These are phyloP conservation scores for Sapajus apella DNA, from an alignment of 2,113 vertebrate genomes.

Conservation along the genomic window DNA sequence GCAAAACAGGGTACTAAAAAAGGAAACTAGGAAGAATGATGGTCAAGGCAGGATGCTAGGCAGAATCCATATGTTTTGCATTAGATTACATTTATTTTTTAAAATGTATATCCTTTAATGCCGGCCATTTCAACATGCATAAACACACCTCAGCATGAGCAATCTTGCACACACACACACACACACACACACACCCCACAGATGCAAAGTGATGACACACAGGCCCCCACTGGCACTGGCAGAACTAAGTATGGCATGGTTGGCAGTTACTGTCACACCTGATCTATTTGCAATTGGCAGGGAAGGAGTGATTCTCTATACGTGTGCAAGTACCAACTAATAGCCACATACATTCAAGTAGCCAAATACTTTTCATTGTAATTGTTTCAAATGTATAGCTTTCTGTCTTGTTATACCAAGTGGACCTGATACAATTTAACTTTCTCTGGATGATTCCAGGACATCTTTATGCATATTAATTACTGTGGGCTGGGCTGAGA, in stretches of 20 bases:
- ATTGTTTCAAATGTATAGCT: background rate
- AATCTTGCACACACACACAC: background rate
- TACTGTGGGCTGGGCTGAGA: background rate
- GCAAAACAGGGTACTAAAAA: background rate
- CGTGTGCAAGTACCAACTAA: background rate
- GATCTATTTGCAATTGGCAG: background rate
- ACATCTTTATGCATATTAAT: background rate
- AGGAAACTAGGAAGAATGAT: background rate
- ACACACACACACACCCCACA: background rate
- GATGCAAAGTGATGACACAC: conserved; percentile 12
- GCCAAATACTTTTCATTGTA: background rate
- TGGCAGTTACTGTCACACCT: background rate
- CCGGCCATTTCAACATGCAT: background rate
- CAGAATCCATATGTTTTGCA: background rate
- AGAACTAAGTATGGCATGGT: conserved; percentile 7
- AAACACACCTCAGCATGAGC: background rate
- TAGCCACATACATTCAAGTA: background rate
- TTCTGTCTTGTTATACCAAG: conserved; percentile 30
- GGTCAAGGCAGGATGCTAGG: background rate
- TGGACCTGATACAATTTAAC: background rate
- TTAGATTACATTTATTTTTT: background rate
- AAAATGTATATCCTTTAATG: background rate
- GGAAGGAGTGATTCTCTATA: background rate
- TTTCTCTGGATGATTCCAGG: conserved; percentile 25
- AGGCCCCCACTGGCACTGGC: background rate